Evolutionary conservation across 1,140 invertebrate genomes (phyloP), one percentile per base, ranked within the genome.

Genomic region (Neodiprion pinetum): DNA sequence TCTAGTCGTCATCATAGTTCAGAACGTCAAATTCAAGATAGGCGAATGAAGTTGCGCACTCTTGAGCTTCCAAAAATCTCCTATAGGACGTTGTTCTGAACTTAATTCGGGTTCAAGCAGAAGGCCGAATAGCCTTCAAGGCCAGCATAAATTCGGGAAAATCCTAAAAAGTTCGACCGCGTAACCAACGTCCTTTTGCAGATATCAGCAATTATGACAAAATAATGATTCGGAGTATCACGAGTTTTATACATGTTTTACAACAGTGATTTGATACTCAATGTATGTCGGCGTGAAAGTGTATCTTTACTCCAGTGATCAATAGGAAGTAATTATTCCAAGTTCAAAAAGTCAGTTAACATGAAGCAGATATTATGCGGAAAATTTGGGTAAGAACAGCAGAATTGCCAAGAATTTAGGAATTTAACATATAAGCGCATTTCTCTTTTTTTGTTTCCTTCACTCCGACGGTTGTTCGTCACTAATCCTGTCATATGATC

Each of bases 361-460:
- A 90, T 91, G 91, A 86, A 90, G 78, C 89, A 90, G 84, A 86
- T 91, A 84, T 71, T 91, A 48, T 86, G 85, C 80, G 87, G 90
- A 72, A 88, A 84, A 84, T 90, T 90, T 77, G 88, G 89, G 90
- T 90, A 80, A 86, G 77, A 68, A 40, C 14, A n/a, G 61, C 7
- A 50, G 17, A 12, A 68, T 61, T 70, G 14, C 49, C n/a, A 67
- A 48, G 10, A 81, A 80, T 84, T 83, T 85, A 84, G 12, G 28
- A 17, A 83, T 82, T 76, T 84, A 83, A 85, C 79, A 78, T 87
- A 82, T 87, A 89, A 83, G 86, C 87, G 86, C 79, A 83, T 85
- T 85, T 82, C 84, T 79, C 81, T 80, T 83, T 83, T 81, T 77
- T 84, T 85, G 85, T 83, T 83, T 84, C 84, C 85, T 84, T 85